These are phyloP conservation scores for Athene cunicularia DNA, from an alignment of 2,113 vertebrate genomes.

Conservation along the genomic window DNA sequence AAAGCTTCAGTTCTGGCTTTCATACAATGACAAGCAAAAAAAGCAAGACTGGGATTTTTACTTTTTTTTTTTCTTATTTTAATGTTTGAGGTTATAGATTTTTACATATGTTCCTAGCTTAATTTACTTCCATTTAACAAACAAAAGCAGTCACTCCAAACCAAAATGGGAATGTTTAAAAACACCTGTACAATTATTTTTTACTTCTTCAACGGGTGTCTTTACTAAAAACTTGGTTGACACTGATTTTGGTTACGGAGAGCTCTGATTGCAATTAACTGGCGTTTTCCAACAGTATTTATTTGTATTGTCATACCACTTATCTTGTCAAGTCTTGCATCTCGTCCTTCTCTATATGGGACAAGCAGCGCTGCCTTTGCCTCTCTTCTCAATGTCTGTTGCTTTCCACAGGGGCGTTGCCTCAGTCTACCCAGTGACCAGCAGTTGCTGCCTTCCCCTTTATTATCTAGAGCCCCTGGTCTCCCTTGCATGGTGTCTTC, in stretches of 20 bases:
- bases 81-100: not conserved
- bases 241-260: not conserved
- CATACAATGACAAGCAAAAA: not conserved
- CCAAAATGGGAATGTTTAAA: not conserved
- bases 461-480: not conserved
- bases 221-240: not conserved
- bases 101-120: not conserved
- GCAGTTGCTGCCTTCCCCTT: not conserved
- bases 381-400: not conserved
- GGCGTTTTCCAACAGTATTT: not conserved
- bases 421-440: not conserved
- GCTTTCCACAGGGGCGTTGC: not conserved
- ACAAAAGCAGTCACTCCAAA: accelerated
- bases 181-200: not conserved
- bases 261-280: not conserved
- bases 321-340: not conserved
- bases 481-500: not conserved
- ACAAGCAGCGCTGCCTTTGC: not conserved
- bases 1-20: not conserved
- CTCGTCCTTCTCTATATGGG: not conserved
- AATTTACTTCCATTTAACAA: not conserved
- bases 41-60: not conserved
- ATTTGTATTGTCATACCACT: not conserved
- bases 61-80: not conserved
- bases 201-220: not conserved